Conservation (phyloP, 2,888 invertebrate species). For the Lasius platythorax region DNA sequence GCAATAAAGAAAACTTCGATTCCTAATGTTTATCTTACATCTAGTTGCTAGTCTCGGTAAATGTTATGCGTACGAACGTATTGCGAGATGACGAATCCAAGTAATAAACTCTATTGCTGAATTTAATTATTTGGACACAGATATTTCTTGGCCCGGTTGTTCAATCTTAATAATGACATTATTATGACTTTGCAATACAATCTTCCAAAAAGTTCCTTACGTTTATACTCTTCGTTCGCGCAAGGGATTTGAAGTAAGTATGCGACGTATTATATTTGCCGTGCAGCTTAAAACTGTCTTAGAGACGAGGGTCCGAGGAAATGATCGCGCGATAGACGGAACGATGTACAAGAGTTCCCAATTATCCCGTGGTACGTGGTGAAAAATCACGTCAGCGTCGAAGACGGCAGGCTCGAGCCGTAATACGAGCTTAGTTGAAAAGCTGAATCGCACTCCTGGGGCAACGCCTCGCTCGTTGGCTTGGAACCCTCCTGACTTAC, state of each 20-base stretch:
- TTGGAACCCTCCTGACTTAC: constrained; percentile 79
- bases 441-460: constrained; percentile 80
- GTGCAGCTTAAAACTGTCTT: constrained; percentile 7
- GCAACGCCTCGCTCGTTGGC: constrained; percentile 79
- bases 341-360: constrained; percentile 60
- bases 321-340: constrained; percentile 37
- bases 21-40: not conserved
- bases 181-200: not conserved
- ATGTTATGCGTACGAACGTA: not conserved
- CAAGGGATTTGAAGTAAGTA: not conserved
- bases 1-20: constrained; percentile 12
- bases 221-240: not conserved
- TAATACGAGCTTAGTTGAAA: constrained; percentile 79
- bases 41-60: not conserved
- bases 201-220: not conserved
- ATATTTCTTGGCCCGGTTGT: not conserved
- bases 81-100: not conserved
- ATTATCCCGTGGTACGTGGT: constrained; percentile 70
- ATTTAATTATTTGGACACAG: not conserved
- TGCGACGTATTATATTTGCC: not conserved
- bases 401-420: constrained; percentile 63
- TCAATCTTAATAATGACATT: not conserved
- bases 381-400: constrained; percentile 74
- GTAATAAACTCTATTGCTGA: not conserved
- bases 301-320: constrained; percentile 11